A percentile compares a stretch with the other conserved stretches of the same genome.
Evolutionary conservation across 1,140 invertebrate genomes (phyloP).

Genomic region (Hyles euphorbiae): DNA sequence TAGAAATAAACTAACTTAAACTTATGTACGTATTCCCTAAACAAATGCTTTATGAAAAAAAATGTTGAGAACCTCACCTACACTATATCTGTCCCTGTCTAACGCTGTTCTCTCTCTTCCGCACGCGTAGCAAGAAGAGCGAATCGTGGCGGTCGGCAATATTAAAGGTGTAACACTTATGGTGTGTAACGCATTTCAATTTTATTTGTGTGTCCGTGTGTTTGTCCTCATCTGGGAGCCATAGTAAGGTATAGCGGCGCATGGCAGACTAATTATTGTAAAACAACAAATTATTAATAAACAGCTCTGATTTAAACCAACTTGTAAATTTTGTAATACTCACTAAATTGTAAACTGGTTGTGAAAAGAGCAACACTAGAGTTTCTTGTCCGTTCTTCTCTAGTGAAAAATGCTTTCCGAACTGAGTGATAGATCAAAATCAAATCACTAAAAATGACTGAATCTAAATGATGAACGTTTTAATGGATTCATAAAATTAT

Average conservation of each 20-base stretch:
- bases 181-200: conserved; percentile 34
- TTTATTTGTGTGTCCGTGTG: conserved; percentile 19
- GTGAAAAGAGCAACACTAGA: too few relatives aligned
- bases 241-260: too few relatives aligned
- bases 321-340: too few relatives aligned
- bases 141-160: conserved; percentile 45
- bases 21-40: not conserved
- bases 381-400: too few relatives aligned
- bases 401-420: too few relatives aligned
- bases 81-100: conserved; percentile 14
- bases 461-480: too few relatives aligned
- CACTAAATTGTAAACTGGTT: too few relatives aligned
- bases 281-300: not conserved
- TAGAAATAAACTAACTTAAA: too few relatives aligned
- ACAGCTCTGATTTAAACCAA: too few relatives aligned
- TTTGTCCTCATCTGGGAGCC: conserved; percentile 1
- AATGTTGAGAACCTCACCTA: conserved; percentile 5
- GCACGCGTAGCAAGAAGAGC: conserved; percentile 35
- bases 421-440: too few relatives aligned
- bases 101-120: conserved; percentile 22
- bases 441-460: too few relatives aligned
- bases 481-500: too few relatives aligned
- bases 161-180: conserved; percentile 41
- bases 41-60: not conserved
- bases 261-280: conserved; percentile 1